Percentiles rank a stretch among this genome's conserved stretches.
These are phyloP conservation scores for Arge pagana DNA, from an alignment of 2,888 invertebrate genomes.

Conservation along the genomic window DNA sequence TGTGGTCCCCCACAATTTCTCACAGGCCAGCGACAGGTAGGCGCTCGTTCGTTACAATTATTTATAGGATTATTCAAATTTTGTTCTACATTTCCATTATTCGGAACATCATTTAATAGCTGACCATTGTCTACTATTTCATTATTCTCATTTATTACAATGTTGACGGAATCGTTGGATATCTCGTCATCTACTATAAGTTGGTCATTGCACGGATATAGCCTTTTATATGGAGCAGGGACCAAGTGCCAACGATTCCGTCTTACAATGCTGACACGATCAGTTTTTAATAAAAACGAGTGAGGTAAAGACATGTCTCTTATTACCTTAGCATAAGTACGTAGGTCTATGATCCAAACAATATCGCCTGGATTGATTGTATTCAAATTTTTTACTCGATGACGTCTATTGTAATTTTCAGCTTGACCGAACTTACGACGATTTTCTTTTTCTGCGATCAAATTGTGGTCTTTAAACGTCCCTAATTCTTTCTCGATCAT, in stretches of 20 bases:
- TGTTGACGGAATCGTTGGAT: no score
- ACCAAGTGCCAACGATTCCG: conserved; percentile 10
- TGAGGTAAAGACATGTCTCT: conserved; percentile 4
- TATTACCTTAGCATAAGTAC: conserved; percentile 14
- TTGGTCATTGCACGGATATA: no score
- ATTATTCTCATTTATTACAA: no score
- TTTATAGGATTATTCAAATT: no score
- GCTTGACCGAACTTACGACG: conserved; percentile 25
- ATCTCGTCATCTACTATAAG: no score
- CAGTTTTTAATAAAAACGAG: conserved; percentile 10
- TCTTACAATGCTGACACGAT: neutral
- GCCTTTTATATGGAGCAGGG: no score
- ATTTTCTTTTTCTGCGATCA: conserved; percentile 25
- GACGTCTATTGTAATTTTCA: conserved; percentile 29
- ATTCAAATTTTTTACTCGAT: conserved; percentile 27
- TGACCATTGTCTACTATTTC: no score
- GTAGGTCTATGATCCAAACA: conserved; percentile 37
- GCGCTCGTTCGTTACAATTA: no score
- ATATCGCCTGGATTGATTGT: conserved; percentile 27
- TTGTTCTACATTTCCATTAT: no score
- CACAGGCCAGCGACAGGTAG: no score
- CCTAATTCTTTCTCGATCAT: conserved; percentile 17
- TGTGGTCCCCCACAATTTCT: no score
- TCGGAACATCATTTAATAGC: no score
- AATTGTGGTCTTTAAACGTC: conserved; percentile 3